A percentile compares a stretch with the other conserved stretches of the same genome.
These are phyloP conservation scores for Drosophila affinis DNA, from an alignment of 2,888 invertebrate genomes.

Conservation along the genomic window DNA sequence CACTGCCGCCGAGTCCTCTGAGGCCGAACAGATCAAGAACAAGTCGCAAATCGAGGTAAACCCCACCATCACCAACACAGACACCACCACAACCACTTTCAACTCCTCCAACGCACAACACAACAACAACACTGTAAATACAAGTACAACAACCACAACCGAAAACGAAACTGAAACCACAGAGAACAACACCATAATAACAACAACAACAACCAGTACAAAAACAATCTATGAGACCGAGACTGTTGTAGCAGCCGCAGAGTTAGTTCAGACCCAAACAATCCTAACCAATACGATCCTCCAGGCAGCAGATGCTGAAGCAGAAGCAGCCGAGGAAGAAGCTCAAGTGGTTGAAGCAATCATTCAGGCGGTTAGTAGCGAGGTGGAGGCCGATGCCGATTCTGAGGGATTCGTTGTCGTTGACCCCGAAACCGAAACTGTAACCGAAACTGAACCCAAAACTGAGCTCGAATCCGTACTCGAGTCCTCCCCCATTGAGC, in stretches of 20 bases:
- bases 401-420: constrained; percentile 59
- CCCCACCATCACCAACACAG: constrained; percentile 53
- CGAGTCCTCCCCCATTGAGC: neutral
- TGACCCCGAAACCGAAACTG: constrained; percentile 26
- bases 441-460: constrained; percentile 24
- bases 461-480: constrained; percentile 5
- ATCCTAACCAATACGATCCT: constrained; percentile 57
- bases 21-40: constrained; percentile 71
- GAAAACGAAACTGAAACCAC: constrained; percentile 55
- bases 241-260: constrained; percentile 73
- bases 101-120: constrained; percentile 30
- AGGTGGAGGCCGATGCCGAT: constrained; percentile 44
- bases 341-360: constrained; percentile 68
- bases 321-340: constrained; percentile 49
- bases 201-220: constrained; percentile 42
- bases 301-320: constrained; percentile 35
- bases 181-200: constrained; percentile 55
- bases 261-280: constrained; percentile 77
- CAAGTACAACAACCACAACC: constrained; percentile 64
- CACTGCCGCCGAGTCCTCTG: constrained; percentile 40
- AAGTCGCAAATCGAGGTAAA: constrained; percentile 82
- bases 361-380: constrained; percentile 71
- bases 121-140: constrained; percentile 69
- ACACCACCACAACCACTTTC: constrained; percentile 38
- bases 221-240: constrained; percentile 64